Percentiles rank a stretch among this genome's conserved stretches.
These are phyloP conservation scores for Hippocampus zosterae DNA, from an alignment of 2,113 vertebrate species.

Conservation along the genomic window DNA sequence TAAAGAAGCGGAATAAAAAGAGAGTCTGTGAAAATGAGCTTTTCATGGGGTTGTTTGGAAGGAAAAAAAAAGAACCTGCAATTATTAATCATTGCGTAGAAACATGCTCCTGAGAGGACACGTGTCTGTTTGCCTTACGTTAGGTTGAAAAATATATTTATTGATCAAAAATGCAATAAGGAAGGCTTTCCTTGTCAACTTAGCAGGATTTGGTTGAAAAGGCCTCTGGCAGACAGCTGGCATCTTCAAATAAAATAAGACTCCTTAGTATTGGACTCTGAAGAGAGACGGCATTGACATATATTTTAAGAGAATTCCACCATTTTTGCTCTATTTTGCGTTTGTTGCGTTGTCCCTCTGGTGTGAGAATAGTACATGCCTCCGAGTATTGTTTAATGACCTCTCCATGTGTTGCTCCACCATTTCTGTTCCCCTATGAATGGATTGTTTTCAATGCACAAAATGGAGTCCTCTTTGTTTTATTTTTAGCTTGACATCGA, in stretches of 20 bases:
- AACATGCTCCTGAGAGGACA: not conserved
- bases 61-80: conserved; percentile 17
- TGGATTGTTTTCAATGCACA: no score
- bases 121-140: conserved; percentile 1
- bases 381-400: no score
- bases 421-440: no score
- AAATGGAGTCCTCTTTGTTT: no score
- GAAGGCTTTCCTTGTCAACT: conserved; percentile 6
- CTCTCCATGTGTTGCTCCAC: no score
- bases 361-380: no score
- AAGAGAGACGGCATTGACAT: no score
- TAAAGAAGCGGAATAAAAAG: conserved; percentile 37
- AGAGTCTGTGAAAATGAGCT: conserved; percentile 30
- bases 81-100: conserved; percentile 5
- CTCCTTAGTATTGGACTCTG: no score
- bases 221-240: not conserved
- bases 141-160: conserved; percentile 1
- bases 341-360: no score
- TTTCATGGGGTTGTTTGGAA: conserved; percentile 10
- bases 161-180: conserved; percentile 6
- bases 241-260: not conserved
- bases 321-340: no score
- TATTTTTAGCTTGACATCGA: no score
- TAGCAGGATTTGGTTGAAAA: not conserved
- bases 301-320: no score